Conservation (phyloP, 1,140 invertebrate genomes). For the Lepeophtheirus salmonis region DNA sequence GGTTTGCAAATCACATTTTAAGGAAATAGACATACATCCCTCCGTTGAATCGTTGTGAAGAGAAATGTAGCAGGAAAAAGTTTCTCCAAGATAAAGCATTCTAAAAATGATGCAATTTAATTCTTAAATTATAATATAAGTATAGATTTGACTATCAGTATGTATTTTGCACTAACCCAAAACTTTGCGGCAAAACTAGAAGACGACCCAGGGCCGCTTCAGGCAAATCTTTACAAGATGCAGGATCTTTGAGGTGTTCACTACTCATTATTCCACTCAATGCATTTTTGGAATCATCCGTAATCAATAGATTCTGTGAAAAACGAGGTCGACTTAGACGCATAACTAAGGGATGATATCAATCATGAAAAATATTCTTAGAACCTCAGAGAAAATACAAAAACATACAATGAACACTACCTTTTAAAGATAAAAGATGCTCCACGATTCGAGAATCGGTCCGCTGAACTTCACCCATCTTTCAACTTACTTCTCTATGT, state of each 20-base stretch:
- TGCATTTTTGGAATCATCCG: slow-evolving; percentile 58
- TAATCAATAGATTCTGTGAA: slow-evolving; percentile 51
- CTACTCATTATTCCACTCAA: slow-evolving; percentile 54
- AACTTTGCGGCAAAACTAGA: slow-evolving; percentile 79
- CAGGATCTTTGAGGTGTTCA: slow-evolving; percentile 53
- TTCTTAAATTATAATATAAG: no score
- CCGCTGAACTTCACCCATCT: background rate
- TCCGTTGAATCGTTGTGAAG: slow-evolving; percentile 83
- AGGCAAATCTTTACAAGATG: slow-evolving; percentile 52
- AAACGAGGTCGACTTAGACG: slow-evolving; percentile 67
- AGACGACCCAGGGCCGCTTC: slow-evolving; percentile 66
- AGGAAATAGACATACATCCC: slow-evolving; percentile 55
- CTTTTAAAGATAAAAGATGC: slow-evolving; percentile 7
- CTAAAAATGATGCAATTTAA: no score
- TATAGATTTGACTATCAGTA: no score
- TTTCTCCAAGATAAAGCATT: slow-evolving; percentile 76
- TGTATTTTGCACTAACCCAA: slow-evolving; percentile 63
- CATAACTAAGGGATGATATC: slow-evolving; percentile 52
- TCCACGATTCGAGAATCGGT: background rate
- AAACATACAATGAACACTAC: no score
- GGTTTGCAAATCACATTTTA: slow-evolving; percentile 83
- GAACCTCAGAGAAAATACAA: no score
- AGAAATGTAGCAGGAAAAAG: slow-evolving; percentile 90
- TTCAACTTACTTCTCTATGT: no score
- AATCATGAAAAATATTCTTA: no score